Evolutionary conservation across 2,888 invertebrate genomes (phyloP), one percentile per base, ranked within the genome.

Genomic region (Gortyna flavago): DNA sequence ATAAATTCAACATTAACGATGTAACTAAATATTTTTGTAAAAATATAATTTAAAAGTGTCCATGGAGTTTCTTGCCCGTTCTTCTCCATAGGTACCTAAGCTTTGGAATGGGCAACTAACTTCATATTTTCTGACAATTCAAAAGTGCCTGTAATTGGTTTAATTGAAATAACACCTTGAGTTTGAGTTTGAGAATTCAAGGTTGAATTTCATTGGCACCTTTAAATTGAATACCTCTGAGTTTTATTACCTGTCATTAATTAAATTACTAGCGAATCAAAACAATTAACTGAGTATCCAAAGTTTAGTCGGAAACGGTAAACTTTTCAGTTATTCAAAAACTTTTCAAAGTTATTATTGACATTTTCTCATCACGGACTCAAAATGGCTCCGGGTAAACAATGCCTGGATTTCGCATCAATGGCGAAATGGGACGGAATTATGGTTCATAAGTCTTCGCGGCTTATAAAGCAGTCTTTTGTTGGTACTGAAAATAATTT

Each of bases 361-460:
- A 89, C 83, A 71, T 86, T 87, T 84, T 79, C 79, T 87, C 85
- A 87, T 88, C 82, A 84, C 69, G 80, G 74, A 79, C 76, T 78
- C 77, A 84, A 84, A 88, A 86, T 85, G 78, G 81, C 59, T 79
- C 72, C 71, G 72, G 74, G 77, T 83, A 85, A 90, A 91, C 88
- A 90, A 89, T 88, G 85, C 82, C 75, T 73, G 83, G 76, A 83
- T 85, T 87, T 88, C 73, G 75, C 72, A 83, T 81, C 78, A 85
- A 76, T 75, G 75, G 81, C 81, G 75, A 82, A 83, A 75, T 83
- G 81, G 83, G 75, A 79, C 75, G 70, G 72, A 77, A 79, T 87
- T 87, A 86, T 85, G 71, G 80, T 75, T 80, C 78, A 73, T 79
- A 77, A 84, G 73, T 80, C 72, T 74, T 69, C 7, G 35, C n/a